Conservation (phyloP, 2,113 vertebrate genomes). For the Syrmaticus mikado region DNA sequence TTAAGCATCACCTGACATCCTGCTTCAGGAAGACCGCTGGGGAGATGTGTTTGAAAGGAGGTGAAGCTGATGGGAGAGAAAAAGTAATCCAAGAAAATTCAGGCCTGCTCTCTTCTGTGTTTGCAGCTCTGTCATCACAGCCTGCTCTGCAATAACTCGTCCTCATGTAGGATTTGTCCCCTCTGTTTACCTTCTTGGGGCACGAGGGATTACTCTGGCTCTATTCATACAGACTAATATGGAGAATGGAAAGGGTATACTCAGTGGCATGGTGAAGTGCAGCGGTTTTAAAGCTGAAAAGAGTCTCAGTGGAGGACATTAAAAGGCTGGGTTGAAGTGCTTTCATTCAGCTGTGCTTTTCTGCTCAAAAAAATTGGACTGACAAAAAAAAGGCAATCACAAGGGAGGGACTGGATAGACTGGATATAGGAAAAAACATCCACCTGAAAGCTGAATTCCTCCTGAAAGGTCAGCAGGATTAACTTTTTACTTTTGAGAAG, state of each 20-base stretch:
- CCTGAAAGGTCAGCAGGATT: not conserved
- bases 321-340: not conserved
- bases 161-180: not conserved
- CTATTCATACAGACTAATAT: not conserved
- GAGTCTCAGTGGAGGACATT: not conserved
- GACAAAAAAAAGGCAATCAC: not conserved
- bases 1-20: not conserved
- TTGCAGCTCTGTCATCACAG: not conserved
- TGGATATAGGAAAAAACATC: not conserved
- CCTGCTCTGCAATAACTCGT: not conserved
- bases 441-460: not conserved
- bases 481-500: not conserved
- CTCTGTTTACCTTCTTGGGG: not conserved
- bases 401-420: not conserved
- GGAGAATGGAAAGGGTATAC: not conserved
- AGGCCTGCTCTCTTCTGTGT: not conserved
- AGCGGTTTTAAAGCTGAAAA: not conserved
- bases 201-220: not conserved
- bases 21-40: not conserved
- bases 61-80: not conserved
- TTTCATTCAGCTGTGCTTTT: not conserved
- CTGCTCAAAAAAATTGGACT: not conserved
- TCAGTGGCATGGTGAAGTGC: too few relatives aligned
- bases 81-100: not conserved
- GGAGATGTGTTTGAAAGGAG: not conserved